A percentile compares a stretch with the other conserved stretches of the same genome.
phyloP scores from a whole-genome alignment of 2,113 vertebrate genomes.

The Parus major region DNA sequence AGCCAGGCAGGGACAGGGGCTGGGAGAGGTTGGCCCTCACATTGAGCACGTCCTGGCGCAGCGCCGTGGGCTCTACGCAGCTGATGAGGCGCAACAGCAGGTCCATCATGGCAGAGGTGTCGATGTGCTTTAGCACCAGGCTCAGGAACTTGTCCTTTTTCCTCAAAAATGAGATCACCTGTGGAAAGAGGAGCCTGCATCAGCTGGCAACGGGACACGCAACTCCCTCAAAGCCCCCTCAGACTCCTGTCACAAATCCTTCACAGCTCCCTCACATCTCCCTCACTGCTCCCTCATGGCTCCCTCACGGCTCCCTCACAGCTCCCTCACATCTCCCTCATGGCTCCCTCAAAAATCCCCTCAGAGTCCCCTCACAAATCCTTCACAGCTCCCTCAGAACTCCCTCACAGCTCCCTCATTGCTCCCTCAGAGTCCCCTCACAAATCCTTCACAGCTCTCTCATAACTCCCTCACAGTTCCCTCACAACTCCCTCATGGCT shows the following conservation, averaged over 20 bases:
- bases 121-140: constrained; percentile 92
- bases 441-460: too few species aligned
- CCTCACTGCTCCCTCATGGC: fast-evolving
- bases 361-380: too few species aligned
- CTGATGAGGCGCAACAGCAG: constrained; percentile 92
- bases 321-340: too few species aligned
- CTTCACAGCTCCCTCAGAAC: too few species aligned
- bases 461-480: too few species aligned
- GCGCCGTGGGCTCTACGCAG: constrained; percentile 88
- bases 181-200: neutral
- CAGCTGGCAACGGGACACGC: neutral
- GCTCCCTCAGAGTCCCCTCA: too few species aligned
- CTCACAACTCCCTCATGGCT: too few species aligned
- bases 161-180: constrained; percentile 88
- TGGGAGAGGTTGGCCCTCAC: constrained; percentile 48
- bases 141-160: constrained; percentile 89
- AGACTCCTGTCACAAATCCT: fast-evolving
- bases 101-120: constrained; percentile 97
- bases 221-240: neutral
- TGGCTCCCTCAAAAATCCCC: too few species aligned
- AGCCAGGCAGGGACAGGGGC: neutral
- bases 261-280: neutral
- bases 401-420: too few species aligned
- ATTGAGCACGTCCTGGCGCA: constrained; percentile 91
- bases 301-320: too few species aligned